phyloP scores from a whole-genome alignment of 2,888 invertebrate species.

The Cabera pusaria region DNA sequence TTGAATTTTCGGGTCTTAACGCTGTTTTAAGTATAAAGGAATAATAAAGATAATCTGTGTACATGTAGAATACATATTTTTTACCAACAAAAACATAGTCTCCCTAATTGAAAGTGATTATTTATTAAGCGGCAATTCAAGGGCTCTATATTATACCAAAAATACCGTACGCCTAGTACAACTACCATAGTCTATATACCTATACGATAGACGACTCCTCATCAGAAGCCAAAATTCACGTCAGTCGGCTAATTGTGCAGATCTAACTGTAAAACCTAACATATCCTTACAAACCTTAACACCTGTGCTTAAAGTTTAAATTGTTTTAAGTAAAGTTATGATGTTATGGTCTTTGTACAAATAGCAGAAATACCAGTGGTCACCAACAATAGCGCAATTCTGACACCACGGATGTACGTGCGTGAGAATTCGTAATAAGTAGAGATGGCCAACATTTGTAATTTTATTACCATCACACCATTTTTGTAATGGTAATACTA shows the following conservation, averaged over 20 bases:
- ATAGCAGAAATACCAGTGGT: slow-evolving; percentile 25
- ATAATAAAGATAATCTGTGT: too few species aligned
- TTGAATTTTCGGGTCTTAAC: too few species aligned
- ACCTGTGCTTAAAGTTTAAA: slow-evolving; percentile 2
- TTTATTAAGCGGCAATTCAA: too few species aligned
- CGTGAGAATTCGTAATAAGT: slow-evolving; percentile 64
- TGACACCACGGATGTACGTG: slow-evolving; percentile 54
- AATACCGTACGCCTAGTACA: too few species aligned
- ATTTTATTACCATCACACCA: slow-evolving; percentile 61
- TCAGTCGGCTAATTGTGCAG: slow-evolving; percentile 2
- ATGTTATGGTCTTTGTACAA: slow-evolving; percentile 5
- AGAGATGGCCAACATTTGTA: slow-evolving; percentile 64
- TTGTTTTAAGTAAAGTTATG: too few species aligned
- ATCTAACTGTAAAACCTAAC: slow-evolving; percentile 5
- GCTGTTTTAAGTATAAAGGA: too few species aligned
- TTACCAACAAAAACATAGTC: too few species aligned
- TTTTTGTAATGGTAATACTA: slow-evolving; percentile 63
- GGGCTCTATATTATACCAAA: too few species aligned
- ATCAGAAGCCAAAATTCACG: not conserved
- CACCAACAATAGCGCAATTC: slow-evolving; percentile 52
- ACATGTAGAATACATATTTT: too few species aligned
- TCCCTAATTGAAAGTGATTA: too few species aligned
- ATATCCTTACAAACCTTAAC: not conserved
- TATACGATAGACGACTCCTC: too few species aligned
- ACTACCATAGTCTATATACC: too few species aligned